Conservation (phyloP, 2,113 vertebrate genomes). For the Periophthalmodon schlosseri region DNA sequence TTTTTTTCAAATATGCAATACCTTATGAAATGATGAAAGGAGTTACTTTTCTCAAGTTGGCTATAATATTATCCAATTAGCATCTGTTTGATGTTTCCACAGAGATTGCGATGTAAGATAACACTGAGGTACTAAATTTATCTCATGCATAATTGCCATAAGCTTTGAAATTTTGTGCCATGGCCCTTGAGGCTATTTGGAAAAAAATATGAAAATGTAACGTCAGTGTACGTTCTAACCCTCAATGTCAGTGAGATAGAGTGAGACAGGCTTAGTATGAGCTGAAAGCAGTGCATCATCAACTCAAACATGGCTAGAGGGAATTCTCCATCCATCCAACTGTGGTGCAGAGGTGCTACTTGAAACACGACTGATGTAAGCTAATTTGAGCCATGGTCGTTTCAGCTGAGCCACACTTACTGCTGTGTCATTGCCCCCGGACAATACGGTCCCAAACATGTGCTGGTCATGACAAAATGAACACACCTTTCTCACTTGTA, state of each 20-base stretch:
- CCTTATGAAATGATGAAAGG: background rate
- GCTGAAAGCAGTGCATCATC: slow-evolving; percentile 1
- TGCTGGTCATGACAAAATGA: slow-evolving; percentile 21
- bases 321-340: background rate
- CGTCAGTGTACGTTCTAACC: background rate
- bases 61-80: background rate
- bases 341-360: background rate
- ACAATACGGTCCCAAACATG: slow-evolving; percentile 32
- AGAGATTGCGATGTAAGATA: slow-evolving; percentile 5
- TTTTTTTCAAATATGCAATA: background rate
- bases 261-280: background rate
- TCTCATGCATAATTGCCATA: slow-evolving; percentile 11
- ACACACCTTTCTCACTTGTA: background rate
- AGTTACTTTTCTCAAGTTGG: background rate
- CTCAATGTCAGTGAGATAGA: background rate
- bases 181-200: background rate
- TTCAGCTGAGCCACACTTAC: slow-evolving; percentile 26
- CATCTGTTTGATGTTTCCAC: background rate
- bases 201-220: background rate
- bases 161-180: background rate
- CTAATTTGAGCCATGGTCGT: slow-evolving; percentile 30
- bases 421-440: slow-evolving; percentile 11
- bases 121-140: slow-evolving; percentile 21
- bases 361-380: slow-evolving; percentile 14
- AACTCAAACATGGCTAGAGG: slow-evolving; percentile 7